Percentiles rank a stretch among this genome's conserved stretches.
These are phyloP conservation scores for Megathymus violae DNA, from an alignment of 1,140 invertebrate genomes.

Conservation along the genomic window DNA sequence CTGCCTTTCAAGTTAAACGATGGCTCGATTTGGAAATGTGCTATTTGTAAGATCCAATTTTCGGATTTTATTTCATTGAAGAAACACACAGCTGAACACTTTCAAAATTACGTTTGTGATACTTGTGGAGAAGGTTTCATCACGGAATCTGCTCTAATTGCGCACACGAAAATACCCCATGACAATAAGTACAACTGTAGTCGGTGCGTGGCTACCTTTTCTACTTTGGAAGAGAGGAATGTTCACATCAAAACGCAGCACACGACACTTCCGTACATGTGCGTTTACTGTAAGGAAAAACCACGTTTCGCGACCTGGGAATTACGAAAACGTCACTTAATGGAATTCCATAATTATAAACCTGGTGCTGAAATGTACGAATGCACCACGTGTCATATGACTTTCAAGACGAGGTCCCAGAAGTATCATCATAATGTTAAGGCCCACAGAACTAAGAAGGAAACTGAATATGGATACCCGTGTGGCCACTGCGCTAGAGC, in stretches of 20 bases:
- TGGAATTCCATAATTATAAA: constrained; percentile 73
- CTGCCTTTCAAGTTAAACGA: constrained; percentile 69
- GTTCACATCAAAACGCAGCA: constrained; percentile 75
- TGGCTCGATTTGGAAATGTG: constrained; percentile 71
- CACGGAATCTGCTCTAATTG: constrained; percentile 71
- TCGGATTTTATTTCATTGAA: constrained; percentile 72
- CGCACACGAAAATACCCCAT: constrained; percentile 76
- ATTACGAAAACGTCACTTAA: constrained; percentile 64
- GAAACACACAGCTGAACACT: constrained; percentile 70
- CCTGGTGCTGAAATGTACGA: constrained; percentile 70
- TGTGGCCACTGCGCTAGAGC: constrained; percentile 71
- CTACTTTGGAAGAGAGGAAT: constrained; percentile 65
- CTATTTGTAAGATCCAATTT: constrained; percentile 70
- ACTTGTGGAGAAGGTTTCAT: constrained; percentile 76
- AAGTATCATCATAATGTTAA: constrained; percentile 76
- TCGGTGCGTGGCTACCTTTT: constrained; percentile 71
- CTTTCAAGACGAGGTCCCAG: constrained; percentile 73
- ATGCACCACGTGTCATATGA: constrained; percentile 67
- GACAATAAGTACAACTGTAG: constrained; percentile 75
- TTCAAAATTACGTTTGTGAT: constrained; percentile 76
- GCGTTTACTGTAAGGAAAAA: constrained; percentile 70
- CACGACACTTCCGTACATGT: constrained; percentile 69
- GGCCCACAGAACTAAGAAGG: constrained; percentile 68
- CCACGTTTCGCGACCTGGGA: constrained; percentile 76
- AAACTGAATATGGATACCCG: constrained; percentile 64